Evolutionary conservation across 2,797 vertebrate genomes (phyloP).

Genomic region (Gymnothorax reevesii): DNA sequence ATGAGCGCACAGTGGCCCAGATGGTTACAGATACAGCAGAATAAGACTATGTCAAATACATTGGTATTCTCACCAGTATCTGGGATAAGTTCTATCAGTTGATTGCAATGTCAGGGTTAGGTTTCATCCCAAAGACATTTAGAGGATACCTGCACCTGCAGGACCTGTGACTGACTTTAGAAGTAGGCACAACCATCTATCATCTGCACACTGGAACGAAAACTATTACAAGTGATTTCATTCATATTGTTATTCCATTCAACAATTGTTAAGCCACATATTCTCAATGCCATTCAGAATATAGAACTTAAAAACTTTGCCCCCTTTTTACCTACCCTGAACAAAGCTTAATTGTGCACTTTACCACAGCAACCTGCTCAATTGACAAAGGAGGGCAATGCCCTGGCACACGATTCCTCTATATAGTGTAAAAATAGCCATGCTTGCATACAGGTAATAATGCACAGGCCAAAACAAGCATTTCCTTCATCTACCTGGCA

Average conservation of each 20-base stretch:
- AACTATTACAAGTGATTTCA: not conserved
- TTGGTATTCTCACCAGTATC: not conserved
- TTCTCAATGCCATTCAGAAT: not conserved
- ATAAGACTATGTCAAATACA: not conserved
- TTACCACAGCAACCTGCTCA: too few relatives aligned
- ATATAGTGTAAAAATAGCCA: not conserved
- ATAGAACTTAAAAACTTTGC: not conserved
- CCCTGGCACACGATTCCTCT: too few relatives aligned
- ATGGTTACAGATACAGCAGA: not conserved
- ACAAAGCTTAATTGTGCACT: too few relatives aligned
- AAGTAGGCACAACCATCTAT: not conserved
- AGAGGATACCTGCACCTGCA: not conserved
- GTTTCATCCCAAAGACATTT: not conserved
- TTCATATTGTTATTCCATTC: not conserved
- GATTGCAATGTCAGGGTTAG: not conserved
- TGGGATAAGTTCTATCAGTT: not conserved
- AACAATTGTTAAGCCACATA: not conserved
- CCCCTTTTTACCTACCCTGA: too few relatives aligned
- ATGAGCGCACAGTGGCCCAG: not conserved
- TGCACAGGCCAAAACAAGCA: not conserved
- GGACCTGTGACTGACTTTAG: not conserved
- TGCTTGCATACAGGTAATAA: not conserved
- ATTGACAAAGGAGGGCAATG: too few relatives aligned
- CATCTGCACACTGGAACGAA: not conserved
- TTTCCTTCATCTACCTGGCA: not conserved